Conservation (phyloP, 1,140 invertebrate genomes). For the Microplitis mediator region DNA sequence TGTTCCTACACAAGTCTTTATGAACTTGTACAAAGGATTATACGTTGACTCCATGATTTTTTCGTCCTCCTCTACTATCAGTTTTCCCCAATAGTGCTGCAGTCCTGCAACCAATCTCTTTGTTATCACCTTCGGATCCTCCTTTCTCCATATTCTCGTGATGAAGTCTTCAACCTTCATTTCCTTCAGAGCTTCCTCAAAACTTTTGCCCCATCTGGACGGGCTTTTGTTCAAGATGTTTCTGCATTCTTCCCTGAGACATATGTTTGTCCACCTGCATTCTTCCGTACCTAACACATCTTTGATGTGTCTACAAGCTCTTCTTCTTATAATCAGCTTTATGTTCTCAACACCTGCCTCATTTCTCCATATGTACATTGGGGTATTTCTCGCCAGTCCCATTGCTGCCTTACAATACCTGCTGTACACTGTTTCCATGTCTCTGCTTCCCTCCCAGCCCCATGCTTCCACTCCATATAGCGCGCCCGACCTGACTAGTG, state of each 20-base stretch:
- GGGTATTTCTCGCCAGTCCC: background rate
- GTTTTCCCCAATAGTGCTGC: no score
- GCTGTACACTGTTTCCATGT: background rate
- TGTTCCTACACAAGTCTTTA: no score
- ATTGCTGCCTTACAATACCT: background rate
- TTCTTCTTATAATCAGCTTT: background rate
- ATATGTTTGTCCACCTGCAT: conserved; percentile 3
- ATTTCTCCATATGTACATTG: background rate
- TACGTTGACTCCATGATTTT: no score
- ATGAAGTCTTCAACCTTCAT: background rate
- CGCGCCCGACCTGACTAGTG: conserved; percentile 9
- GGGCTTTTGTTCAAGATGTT: background rate
- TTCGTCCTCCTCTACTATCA: no score
- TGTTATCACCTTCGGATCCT: no score
- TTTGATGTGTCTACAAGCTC: background rate
- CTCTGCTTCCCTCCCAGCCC: conserved; percentile 14
- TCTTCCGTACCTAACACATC: conserved; percentile 3
- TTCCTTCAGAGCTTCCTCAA: background rate
- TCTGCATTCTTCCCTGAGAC: conserved; percentile 6
- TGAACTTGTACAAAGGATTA: no score
- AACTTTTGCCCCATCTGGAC: background rate
- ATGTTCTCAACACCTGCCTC: background rate
- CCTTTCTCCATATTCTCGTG: no score
- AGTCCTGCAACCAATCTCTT: no score
- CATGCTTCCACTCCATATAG: conserved; percentile 21